phyloP scores from a whole-genome alignment of 2,797 vertebrate genomes.

The Onychomys arenicola region DNA sequence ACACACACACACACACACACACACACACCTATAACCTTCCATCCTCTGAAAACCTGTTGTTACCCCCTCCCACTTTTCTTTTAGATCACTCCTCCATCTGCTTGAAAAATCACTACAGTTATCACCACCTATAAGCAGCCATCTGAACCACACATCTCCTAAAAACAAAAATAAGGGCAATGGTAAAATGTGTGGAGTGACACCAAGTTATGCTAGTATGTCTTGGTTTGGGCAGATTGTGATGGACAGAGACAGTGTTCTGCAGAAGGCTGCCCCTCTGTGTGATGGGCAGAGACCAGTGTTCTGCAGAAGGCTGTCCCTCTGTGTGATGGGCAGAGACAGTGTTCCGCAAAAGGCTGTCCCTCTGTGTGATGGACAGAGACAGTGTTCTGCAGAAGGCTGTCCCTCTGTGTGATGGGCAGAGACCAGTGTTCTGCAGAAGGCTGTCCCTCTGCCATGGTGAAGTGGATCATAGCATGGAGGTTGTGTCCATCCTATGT shows the following conservation, averaged over 20 bases:
- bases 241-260: neutral
- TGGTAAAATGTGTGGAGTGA: neutral
- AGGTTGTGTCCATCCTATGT: neutral
- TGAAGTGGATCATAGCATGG: neutral
- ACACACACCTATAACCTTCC: neutral
- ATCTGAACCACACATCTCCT: neutral
- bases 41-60: neutral
- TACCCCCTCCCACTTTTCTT: neutral
- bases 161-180: conserved; percentile 14
- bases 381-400: too few relatives aligned
- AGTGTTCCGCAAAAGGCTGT: too few relatives aligned
- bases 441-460: neutral
- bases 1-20: neutral
- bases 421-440: neutral
- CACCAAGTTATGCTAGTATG: neutral
- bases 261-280: too few relatives aligned
- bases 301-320: neutral
- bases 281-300: neutral
- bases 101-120: neutral
- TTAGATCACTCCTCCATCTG: neutral
- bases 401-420: too few relatives aligned
- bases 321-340: too few relatives aligned
- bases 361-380: too few relatives aligned
- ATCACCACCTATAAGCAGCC: neutral
- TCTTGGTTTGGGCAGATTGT: neutral